Evolutionary conservation across 1,140 invertebrate genomes (phyloP), one percentile per base, ranked within the genome.

Genomic region (Drosophila yakuba): DNA sequence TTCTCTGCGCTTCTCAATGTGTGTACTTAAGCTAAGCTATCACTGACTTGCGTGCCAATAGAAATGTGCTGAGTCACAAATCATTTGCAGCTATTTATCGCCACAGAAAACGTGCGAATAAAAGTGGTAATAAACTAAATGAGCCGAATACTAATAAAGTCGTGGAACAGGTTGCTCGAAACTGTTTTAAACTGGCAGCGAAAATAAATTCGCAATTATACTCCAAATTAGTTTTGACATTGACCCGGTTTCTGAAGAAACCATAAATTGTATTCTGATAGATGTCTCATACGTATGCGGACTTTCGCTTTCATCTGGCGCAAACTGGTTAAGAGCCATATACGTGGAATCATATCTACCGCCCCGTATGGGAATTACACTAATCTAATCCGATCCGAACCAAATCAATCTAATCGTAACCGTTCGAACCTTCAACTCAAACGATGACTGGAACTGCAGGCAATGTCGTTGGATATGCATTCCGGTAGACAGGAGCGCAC

Each of bases 401-500:
- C 32, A 51, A 76, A 88, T 88, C 63, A 64, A 86, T 73, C 82
- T 80, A 75, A 79, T 79, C 66, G 43, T 51, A 78, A 63, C 44
- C 35, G 47, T 63, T 63, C 43, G 54, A 32, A 32, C 57, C 75
- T 78, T 83, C 75, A 61, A 63, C 62, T 66, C 32, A n/a, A 35
- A 25, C 48, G 17, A 48, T 32, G 60, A 63, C 43, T 48, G 48
- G 14, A 74, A 43, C 38, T 66, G 48, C 59, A 74, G 35, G 32
- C 67, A 41, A 69, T 50, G 63, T 39, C 50, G 44, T 71, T 66
- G 32, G 50, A 48, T 71, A 69, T 57, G 64, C 67, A 71, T 20
- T 41, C 12, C 23, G 47, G 43, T 32, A 52, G 23, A 17, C 54
- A 68, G 54, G 36, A 17, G 36, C 17, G 36, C 5, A 23, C 28